Evolutionary conservation across 2,797 vertebrate species (phyloP), one percentile per base, ranked within the genome.

Genomic region (Chaetodon trifasciatus): DNA sequence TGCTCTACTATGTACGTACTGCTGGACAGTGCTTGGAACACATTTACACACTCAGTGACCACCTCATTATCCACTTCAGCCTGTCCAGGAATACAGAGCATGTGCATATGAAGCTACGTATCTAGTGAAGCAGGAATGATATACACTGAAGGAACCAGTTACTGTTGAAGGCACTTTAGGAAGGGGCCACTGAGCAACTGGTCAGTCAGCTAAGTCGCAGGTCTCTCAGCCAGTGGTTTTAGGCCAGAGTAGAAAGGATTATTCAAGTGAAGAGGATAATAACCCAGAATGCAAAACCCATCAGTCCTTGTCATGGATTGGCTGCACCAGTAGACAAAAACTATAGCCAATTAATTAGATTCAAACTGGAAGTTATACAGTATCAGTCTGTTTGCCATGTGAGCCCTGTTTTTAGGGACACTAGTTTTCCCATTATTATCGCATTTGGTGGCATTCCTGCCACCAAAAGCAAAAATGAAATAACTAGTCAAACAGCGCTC

Each of bases 1-100:
- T 98, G 88, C 96, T 98, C 83, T 99, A 98, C 93, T 96, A 96
- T 82, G 97, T 98, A 88, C 93, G 96, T 95, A 75, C 52, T 8
- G 10, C 63, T 55, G 5, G 78, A 39, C 57, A 77, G 16, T 13
- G 10, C 47, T 32, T 50, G 19, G 42, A 58, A 53, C 57, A 63
- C 44, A 24, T 15, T 32, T 21, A 40, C 49, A 13, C 28, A 35
- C 49, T 49, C 58, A 6, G 3, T 39, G 24, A 55, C 40, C 21
- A 50, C 1, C 0, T 49, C 17, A 58, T 72, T 52, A 52, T 39
- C 16, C 2, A n/a, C 60, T 17, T 69, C 24, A 61, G 32, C 28
- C 46, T 63, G 28, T 35, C 16, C 35, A 15, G 37, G 35, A 50
- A 70, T 61, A 52, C 16, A 44, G 4, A 40, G 62, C n/a, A 32